Evolutionary conservation across 2,888 invertebrate species (phyloP).

Genomic region (Cataglyphis livida): DNA sequence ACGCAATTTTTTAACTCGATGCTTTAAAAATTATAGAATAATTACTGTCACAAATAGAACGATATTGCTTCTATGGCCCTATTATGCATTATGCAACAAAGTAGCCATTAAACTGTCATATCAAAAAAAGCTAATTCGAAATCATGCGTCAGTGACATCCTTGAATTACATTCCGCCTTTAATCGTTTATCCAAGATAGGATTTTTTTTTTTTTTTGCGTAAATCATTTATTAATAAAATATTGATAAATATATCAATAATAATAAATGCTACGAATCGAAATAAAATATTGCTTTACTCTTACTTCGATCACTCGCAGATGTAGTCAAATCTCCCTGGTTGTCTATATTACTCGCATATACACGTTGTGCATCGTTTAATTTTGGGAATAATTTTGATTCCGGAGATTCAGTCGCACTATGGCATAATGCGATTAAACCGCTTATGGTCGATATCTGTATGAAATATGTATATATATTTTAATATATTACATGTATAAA

Average conservation of each 20-base stretch:
- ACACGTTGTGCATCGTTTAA: conserved; percentile 52
- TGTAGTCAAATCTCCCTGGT: conserved; percentile 73
- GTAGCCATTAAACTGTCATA: conserved; percentile 41
- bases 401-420: conserved; percentile 68
- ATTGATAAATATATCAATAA: neutral
- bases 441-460: conserved; percentile 67
- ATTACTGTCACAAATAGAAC: conserved; percentile 25
- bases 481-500: neutral
- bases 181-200: neutral
- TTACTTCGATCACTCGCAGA: conserved; percentile 80
- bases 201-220: neutral
- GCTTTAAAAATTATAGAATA: neutral
- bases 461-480: conserved; percentile 17
- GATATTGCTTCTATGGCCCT: neutral
- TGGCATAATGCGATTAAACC: conserved; percentile 69
- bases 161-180: conserved; percentile 12
- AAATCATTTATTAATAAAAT: conserved; percentile 1
- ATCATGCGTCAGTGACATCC: conserved; percentile 36
- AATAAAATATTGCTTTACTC: conserved; percentile 37
- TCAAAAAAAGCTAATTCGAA: conserved; percentile 22
- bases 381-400: conserved; percentile 66
- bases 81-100: conserved; percentile 22
- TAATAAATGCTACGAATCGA: neutral
- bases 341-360: conserved; percentile 35
- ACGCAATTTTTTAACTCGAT: neutral